phyloP scores from a whole-genome alignment of 2,113 vertebrate genomes.

The Pelecanus crispus region DNA sequence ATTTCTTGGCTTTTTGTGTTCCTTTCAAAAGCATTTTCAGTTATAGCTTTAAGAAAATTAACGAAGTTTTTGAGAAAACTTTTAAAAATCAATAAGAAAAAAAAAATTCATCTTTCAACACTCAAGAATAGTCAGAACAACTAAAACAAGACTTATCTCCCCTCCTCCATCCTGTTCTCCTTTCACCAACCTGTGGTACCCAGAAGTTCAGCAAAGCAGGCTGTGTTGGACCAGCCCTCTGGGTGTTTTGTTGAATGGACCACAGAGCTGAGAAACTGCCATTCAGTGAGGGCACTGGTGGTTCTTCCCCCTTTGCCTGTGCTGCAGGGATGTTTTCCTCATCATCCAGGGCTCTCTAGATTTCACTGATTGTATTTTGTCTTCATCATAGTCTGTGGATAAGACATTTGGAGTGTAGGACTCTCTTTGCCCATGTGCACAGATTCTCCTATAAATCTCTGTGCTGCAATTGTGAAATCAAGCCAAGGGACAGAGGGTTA shows the following conservation, averaged over 20 bases:
- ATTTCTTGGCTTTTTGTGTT: not conserved
- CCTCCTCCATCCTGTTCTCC: not conserved
- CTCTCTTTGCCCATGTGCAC: not conserved
- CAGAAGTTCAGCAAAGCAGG: not conserved
- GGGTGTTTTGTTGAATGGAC: not conserved
- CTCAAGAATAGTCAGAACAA: not conserved
- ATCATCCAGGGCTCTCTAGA: not conserved
- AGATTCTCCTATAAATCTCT: not conserved
- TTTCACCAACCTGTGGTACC: not conserved
- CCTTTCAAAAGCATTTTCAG: not conserved
- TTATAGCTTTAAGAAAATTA: not conserved
- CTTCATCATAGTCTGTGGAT: not conserved
- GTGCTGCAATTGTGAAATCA: not conserved
- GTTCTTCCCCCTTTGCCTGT: not conserved
- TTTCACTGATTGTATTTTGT: not conserved
- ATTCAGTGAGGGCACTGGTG: accelerated
- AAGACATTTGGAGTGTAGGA: not conserved
- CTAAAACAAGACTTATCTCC: not conserved
- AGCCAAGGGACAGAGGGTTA: not conserved
- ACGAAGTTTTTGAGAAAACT: not conserved
- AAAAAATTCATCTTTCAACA: not conserved
- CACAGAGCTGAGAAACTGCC: not conserved
- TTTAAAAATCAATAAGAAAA: not conserved
- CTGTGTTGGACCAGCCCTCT: not conserved
- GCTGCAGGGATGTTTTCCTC: not conserved